Base-by-base conservation (phyloP, 2,797 vertebrate species). In the Lophotriccus pileatus region DNA sequence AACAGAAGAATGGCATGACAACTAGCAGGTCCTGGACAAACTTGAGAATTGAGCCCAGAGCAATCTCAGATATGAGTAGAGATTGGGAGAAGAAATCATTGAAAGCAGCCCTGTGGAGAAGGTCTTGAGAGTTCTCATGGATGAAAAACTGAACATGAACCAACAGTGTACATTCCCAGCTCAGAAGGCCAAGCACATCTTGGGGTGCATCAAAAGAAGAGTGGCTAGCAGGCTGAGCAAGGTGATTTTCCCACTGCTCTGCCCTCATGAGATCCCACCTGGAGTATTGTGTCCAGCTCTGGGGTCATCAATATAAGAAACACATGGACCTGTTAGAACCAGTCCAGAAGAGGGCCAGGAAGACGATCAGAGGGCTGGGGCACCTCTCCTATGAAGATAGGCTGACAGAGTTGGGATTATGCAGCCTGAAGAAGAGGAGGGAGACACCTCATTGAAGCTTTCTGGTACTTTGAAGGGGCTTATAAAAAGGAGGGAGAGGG, bases 111-210 rank as follows among this genome's bases (percentile, higher is more conserved):
- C 21, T 23, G 3, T 53, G 25, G 62, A 47, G 39, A 59, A 64
- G 12, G 25, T 47, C 52, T 68, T 32, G 21, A 18, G 15, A 7
- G 12, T 28, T 68, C 18, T 20, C 10, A 20, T 16, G 34, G 39
- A 27, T 7, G 7, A 34, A 68, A 67, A 60, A 30, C 39, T 60
- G 68, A 46, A 74, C 6, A 3, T 9, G 30, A 74, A 22, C 39
- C 0, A 0, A 47, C 17, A 62, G 30, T 13, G 10, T 25, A 21
- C 0, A 0, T 12, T 63, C 27, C 41, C 25, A 79, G 6, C 7
- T 30, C 2, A 0, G 21, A 68, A 60, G 34, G 10, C 8, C 37
- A 43, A 43, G 19, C 22, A 75, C 25, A 62, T 4, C 56, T 10
- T 49, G 49, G 22, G 14, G 22, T 78, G 34, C 12, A 55, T 55